These are phyloP conservation scores for Micropoecilia bifurca DNA, from an alignment of 2,797 vertebrate species.

Conservation along the genomic window DNA sequence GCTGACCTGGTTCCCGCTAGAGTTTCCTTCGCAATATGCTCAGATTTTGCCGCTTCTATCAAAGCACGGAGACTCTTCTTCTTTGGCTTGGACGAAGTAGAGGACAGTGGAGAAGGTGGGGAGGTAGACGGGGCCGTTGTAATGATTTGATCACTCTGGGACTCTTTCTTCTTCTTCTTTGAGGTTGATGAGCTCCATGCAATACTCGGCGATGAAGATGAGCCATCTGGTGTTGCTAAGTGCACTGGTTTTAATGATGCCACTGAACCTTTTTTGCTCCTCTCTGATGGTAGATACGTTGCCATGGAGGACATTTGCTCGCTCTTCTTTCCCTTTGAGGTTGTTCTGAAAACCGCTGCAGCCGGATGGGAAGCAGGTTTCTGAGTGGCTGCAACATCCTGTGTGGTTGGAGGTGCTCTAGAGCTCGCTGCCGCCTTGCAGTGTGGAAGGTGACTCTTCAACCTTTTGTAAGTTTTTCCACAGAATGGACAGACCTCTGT, in stretches of 20 bases:
- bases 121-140: background rate
- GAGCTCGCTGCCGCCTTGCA: slow-evolving; percentile 77
- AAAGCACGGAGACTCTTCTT: slow-evolving; percentile 45
- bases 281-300: slow-evolving; percentile 8
- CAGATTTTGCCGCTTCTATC: slow-evolving; percentile 60
- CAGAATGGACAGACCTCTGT: slow-evolving; percentile 88
- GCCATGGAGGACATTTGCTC: background rate
- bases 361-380: slow-evolving; percentile 1
- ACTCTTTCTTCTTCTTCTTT: slow-evolving; percentile 49
- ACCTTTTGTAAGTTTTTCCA: slow-evolving; percentile 85
- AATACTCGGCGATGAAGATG: background rate
- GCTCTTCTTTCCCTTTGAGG: slow-evolving; percentile 18
- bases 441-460: slow-evolving; percentile 89
- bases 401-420: slow-evolving; percentile 27
- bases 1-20: slow-evolving; percentile 16
- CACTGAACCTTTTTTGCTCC: slow-evolving; percentile 4
- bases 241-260: background rate
- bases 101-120: slow-evolving; percentile 1
- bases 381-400: slow-evolving; percentile 5
- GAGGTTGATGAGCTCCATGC: slow-evolving; percentile 8
- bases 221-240: background rate
- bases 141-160: slow-evolving; percentile 46
- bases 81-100: slow-evolving; percentile 35
- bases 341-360: background rate
- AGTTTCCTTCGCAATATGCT: slow-evolving; percentile 24